These are phyloP conservation scores for Plebejus argus DNA, from an alignment of 2,888 invertebrate genomes.

Conservation along the genomic window DNA sequence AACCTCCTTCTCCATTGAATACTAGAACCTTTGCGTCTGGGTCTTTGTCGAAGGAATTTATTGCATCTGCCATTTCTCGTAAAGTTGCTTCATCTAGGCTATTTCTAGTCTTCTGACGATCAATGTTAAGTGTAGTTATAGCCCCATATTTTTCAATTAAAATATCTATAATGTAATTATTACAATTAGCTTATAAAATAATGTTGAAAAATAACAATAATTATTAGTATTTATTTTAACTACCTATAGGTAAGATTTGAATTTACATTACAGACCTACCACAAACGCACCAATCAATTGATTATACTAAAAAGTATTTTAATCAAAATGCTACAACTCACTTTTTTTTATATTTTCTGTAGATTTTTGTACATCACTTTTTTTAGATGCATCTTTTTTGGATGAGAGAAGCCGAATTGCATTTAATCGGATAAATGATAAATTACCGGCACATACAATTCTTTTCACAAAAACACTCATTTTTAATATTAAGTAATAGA, in stretches of 20 bases:
- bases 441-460: constrained; percentile 49
- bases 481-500: constrained; percentile 33
- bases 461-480: constrained; percentile 70
- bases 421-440: constrained; percentile 49
- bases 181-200: not conserved
- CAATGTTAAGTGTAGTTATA: constrained; percentile 92
- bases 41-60: constrained; percentile 91
- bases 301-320: not conserved
- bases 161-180: constrained; percentile 57
- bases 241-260: too few relatives aligned
- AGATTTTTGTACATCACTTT: constrained; percentile 55
- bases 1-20: constrained; percentile 94
- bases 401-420: constrained; percentile 52
- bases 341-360: constrained; percentile 65
- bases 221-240: not conserved
- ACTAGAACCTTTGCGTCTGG: constrained; percentile 85
- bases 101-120: constrained; percentile 91
- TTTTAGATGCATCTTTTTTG: constrained; percentile 52
- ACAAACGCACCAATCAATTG: too few relatives aligned
- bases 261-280: too few relatives aligned
- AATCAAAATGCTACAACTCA: constrained; percentile 47
- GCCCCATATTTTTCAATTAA: constrained; percentile 82
- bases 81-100: constrained; percentile 88
- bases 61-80: constrained; percentile 84
- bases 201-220: not conserved